These are phyloP conservation scores for Cryptus armator DNA, from an alignment of 2,888 invertebrate species.

Conservation along the genomic window DNA sequence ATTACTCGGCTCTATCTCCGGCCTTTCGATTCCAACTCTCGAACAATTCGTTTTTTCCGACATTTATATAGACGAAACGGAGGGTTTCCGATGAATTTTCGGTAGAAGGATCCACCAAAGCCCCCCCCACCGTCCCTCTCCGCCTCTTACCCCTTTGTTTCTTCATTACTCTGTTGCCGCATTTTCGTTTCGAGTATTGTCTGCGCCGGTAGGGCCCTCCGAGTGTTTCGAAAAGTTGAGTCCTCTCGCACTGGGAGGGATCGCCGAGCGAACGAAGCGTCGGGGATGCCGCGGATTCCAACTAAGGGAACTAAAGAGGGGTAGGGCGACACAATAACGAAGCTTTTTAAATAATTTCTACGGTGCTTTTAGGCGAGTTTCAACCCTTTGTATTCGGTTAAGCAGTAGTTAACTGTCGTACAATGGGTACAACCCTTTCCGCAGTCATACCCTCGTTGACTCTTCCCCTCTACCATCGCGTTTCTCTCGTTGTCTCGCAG, in stretches of 20 bases:
- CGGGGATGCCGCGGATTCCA: neutral
- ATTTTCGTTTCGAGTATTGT: constrained; percentile 22
- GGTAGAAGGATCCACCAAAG: no score
- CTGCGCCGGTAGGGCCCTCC: neutral
- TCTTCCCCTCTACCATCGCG: constrained; percentile 1
- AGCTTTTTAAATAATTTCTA: constrained; percentile 77
- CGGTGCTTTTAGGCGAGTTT: constrained; percentile 63
- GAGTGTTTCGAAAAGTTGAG: constrained; percentile 1
- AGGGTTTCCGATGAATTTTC: constrained; percentile 16
- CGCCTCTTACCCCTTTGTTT: neutral
- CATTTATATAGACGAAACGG: neutral
- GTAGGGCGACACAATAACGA: constrained; percentile 70
- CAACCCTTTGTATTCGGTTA: constrained; percentile 68
- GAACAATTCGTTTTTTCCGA: neutral
- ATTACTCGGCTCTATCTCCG: constrained; percentile 3
- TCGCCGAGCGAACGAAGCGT: constrained; percentile 10
- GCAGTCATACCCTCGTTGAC: constrained; percentile 53
- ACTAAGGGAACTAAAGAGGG: constrained; percentile 7
- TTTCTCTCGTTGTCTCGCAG: neutral
- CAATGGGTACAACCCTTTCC: constrained; percentile 68
- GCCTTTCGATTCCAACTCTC: neutral
- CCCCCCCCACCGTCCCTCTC: no score
- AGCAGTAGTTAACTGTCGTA: constrained; percentile 74
- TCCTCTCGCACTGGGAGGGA: neutral
- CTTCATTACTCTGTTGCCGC: constrained; percentile 1